These are phyloP conservation scores for Zaprionus nigranus DNA, from an alignment of 1,140 invertebrate species.

Conservation along the genomic window DNA sequence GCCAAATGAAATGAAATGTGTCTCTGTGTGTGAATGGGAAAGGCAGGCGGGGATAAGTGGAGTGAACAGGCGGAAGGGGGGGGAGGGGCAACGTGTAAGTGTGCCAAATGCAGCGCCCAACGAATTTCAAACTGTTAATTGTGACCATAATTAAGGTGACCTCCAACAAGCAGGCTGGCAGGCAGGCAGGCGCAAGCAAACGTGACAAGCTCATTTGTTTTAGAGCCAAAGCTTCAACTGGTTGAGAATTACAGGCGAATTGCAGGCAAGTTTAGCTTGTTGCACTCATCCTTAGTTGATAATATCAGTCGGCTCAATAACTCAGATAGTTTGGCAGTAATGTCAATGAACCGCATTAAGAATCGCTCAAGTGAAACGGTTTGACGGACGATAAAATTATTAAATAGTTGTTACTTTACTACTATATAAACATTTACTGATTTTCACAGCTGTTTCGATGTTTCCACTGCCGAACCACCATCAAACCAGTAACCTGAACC, in stretches of 20 bases:
- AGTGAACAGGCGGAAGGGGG: not conserved
- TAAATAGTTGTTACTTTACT: not conserved
- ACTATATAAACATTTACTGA: not conserved
- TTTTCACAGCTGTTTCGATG: not conserved
- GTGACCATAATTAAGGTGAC: slow-evolving; percentile 81
- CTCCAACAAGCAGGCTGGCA: slow-evolving; percentile 36
- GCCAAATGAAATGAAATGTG: slow-evolving; percentile 77
- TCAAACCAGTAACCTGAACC: not conserved
- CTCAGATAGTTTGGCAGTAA: not conserved
- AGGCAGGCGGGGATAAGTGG: not conserved
- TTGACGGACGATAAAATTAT: not conserved
- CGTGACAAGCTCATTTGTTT: slow-evolving; percentile 72
- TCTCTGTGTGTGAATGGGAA: slow-evolving; percentile 16
- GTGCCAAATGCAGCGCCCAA: slow-evolving; percentile 33
- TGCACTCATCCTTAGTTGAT: not conserved
- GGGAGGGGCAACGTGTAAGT: slow-evolving; percentile 11
- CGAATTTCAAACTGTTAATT: slow-evolving; percentile 72
- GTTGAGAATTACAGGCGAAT: not conserved
- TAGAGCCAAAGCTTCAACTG: slow-evolving; percentile 4
- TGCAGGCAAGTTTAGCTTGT: not conserved
- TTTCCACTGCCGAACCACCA: not conserved
- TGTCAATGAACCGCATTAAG: not conserved
- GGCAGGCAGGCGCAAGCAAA: slow-evolving; percentile 9
- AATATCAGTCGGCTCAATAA: not conserved
- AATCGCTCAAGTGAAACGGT: not conserved